Conservation (phyloP, 2,888 invertebrate species). For the Drosophila diplacantha region DNA sequence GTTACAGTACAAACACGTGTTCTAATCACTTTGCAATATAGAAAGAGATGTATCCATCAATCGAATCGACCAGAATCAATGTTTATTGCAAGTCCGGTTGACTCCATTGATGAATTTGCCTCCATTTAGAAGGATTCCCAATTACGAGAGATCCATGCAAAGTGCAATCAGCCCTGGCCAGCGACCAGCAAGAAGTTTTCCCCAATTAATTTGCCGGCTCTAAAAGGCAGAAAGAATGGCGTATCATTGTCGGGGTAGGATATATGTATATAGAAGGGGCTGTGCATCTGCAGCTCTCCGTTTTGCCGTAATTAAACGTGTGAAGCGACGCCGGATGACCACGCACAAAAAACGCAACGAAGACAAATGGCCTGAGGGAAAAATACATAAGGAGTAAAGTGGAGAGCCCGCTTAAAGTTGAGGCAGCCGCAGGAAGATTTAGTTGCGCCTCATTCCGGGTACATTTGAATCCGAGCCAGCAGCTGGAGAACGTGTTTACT, state of each 20-base stretch:
- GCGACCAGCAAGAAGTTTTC: slow-evolving; percentile 5
- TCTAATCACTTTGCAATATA: background rate
- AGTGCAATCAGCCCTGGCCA: slow-evolving; percentile 9
- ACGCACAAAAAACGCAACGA: slow-evolving; percentile 30
- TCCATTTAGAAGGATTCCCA: slow-evolving; percentile 24
- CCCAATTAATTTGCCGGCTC: slow-evolving; percentile 31
- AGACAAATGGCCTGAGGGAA: slow-evolving; percentile 27
- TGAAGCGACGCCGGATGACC: slow-evolving; percentile 37
- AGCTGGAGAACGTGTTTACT: slow-evolving; percentile 33
- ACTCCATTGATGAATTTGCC: slow-evolving; percentile 12
- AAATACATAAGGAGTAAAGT: slow-evolving; percentile 1
- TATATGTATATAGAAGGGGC: slow-evolving; percentile 2
- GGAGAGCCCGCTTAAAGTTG: slow-evolving; percentile 21
- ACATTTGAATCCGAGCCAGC: slow-evolving; percentile 28
- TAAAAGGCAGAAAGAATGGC: slow-evolving; percentile 15
- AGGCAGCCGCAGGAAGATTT: slow-evolving; percentile 17
- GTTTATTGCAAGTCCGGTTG: slow-evolving; percentile 7
- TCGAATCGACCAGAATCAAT: slow-evolving; percentile 1
- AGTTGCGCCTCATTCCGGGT: slow-evolving; percentile 9
- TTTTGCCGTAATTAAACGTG: slow-evolving; percentile 51
- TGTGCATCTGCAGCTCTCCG: slow-evolving; percentile 33
- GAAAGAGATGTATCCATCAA: background rate
- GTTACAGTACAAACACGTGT: background rate
- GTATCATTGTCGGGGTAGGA: slow-evolving; percentile 5
- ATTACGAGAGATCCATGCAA: slow-evolving; percentile 18